Percentiles rank a stretch among this genome's conserved stretches.
These are phyloP conservation scores for Dromiciops gliroides DNA, from an alignment of 2,113 vertebrate genomes.

Conservation along the genomic window DNA sequence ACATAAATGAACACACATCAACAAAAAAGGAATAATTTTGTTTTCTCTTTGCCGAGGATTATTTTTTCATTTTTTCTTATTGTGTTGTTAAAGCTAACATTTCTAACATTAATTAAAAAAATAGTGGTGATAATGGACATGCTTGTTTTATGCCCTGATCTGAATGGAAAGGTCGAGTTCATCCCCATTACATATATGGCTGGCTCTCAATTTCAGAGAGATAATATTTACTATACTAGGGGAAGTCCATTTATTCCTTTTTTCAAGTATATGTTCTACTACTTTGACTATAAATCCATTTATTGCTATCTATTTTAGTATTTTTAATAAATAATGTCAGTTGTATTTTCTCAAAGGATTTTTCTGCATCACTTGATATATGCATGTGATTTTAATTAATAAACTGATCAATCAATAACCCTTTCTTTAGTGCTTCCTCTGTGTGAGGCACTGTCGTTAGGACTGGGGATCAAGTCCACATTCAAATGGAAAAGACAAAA, in stretches of 20 bases:
- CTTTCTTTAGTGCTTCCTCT: not conserved
- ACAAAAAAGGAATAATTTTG: not conserved
- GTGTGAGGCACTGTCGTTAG: not conserved
- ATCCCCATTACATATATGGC: not conserved
- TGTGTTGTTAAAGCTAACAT: not conserved
- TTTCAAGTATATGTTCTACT: too few species aligned
- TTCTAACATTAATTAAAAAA: not conserved
- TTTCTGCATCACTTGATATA: not conserved
- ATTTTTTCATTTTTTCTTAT: not conserved
- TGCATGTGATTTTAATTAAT: not conserved
- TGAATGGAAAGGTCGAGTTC: not conserved
- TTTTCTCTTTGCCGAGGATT: not conserved
- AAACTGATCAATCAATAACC: not conserved
- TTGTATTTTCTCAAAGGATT: not conserved
- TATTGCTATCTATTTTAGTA: not conserved
- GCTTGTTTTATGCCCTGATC: not conserved
- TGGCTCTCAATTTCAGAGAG: not conserved
- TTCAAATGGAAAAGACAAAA: not conserved
- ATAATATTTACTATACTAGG: not conserved
- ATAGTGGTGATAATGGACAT: not conserved
- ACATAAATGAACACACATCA: not conserved
- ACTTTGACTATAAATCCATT: not conserved
- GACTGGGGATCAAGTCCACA: not conserved
- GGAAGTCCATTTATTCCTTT: not conserved
- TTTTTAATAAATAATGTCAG: not conserved